Percentiles rank a stretch among this genome's conserved stretches.
Evolutionary conservation across 2,797 vertebrate genomes (phyloP).

Genomic region (Crocidura indochinensis): DNA sequence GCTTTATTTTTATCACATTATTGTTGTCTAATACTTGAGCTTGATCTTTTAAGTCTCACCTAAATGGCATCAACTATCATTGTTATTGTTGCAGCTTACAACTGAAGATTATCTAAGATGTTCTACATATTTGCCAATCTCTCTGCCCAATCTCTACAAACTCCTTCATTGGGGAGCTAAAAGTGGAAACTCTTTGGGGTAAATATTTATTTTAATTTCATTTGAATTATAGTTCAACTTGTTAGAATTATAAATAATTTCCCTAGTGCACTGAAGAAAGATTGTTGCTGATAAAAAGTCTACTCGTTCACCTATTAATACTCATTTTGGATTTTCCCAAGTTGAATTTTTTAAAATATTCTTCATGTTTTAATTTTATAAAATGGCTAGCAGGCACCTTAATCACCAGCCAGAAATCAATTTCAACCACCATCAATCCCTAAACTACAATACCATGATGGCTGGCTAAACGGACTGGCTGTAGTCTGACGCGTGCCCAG

Average conservation of each 20-base stretch:
- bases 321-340: slow-evolving; percentile 13
- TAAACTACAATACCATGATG: slow-evolving; percentile 93
- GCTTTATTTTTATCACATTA: neutral
- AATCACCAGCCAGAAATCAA: slow-evolving; percentile 93
- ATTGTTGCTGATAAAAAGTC: neutral
- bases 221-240: slow-evolving; percentile 45
- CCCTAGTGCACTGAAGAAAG: neutral
- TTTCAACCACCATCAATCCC: slow-evolving; percentile 92
- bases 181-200: slow-evolving; percentile 12
- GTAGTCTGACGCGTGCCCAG: slow-evolving; percentile 93
- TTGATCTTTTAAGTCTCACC: neutral
- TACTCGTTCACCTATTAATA: neutral
- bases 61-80: neutral
- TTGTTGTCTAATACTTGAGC: neutral
- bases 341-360: slow-evolving; percentile 84
- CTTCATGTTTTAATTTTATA: slow-evolving; percentile 92
- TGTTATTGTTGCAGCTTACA: neutral
- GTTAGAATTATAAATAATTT: slow-evolving; percentile 39
- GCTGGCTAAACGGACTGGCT: slow-evolving; percentile 93
- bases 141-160: neutral
- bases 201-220: slow-evolving; percentile 20
- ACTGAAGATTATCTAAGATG: neutral
- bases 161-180: slow-evolving; percentile 16
- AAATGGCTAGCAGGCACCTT: slow-evolving; percentile 92
- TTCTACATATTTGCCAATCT: neutral